phyloP scores from a whole-genome alignment of 2,113 vertebrate genomes.

The Hypanus sabinus region DNA sequence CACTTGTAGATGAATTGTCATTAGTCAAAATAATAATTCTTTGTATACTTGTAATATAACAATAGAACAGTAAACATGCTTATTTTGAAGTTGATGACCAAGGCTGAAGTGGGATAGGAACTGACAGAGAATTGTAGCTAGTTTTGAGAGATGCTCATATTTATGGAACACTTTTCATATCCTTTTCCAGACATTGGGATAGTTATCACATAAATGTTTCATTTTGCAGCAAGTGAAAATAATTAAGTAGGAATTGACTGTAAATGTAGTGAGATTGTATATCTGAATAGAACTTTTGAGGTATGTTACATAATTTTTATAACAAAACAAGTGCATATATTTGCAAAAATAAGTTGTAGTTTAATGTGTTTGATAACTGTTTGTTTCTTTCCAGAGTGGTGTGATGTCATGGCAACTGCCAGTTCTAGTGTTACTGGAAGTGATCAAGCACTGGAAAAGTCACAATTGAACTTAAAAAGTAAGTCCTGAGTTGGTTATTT shows the following conservation, averaged over 20 bases:
- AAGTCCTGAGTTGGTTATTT: constrained; percentile 20
- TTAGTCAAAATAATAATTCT: not conserved
- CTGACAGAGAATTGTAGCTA: not conserved
- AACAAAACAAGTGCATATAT: not conserved
- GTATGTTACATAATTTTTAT: not conserved
- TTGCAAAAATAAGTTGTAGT: not conserved
- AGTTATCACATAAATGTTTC: too few species aligned
- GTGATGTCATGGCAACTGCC: constrained; percentile 34
- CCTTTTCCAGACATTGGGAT: too few species aligned
- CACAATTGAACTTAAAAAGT: constrained; percentile 24
- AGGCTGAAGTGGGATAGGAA: not conserved
- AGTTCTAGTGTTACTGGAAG: not conserved
- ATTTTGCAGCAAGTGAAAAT: too few species aligned
- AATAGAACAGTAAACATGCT: not conserved
- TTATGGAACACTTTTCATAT: too few species aligned
- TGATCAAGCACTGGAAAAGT: constrained; percentile 25
- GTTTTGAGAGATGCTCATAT: too few species aligned
- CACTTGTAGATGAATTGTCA: not conserved
- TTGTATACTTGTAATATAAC: not conserved
- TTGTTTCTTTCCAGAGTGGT: not conserved
- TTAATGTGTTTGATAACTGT: not conserved
- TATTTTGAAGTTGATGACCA: not conserved
- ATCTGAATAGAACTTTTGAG: too few species aligned
- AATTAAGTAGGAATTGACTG: too few species aligned
- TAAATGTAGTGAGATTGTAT: too few species aligned